Base-by-base conservation (phyloP, 2,888 invertebrate genomes). In the Elegia similella region DNA sequence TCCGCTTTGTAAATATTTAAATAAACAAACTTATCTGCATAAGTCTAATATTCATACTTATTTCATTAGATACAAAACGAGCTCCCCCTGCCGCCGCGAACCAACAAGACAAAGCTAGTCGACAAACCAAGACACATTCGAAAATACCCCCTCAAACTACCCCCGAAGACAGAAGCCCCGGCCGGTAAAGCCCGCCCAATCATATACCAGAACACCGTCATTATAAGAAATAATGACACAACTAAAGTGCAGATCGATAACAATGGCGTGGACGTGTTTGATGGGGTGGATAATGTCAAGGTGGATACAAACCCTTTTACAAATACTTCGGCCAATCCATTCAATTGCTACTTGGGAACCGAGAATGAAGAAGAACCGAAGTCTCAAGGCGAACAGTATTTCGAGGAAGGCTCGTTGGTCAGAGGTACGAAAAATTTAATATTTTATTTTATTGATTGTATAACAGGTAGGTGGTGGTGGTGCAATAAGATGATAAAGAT, bases 81-180 rank as follows among this genome's bases (percentile, higher is more conserved):
- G 15, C 66, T 89, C 1, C 88, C 88, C 0, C 67, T 90, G 1
- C 90, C 89, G 1, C 88, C 90, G 0, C 72, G 86, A 1, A 72
- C 76, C 0, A 78, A 69, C 1, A 88, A 89, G 52, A 82, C 86
- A 0, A 83, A 79, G 58, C 66, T 89, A 1, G 70, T 89, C 0
- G 86, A 90, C 65, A 86, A 83, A 54, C 86, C 86, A 0, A 74
- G 90, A 0, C 90, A 91, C 63, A 67, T 86, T 1, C 71, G 90
- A 7, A 86, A 84, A 58, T 76, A 89, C 58, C 90, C 90, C 0
- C 67, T 90, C 0, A 78, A 73, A 53, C 38, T 88, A 16, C 77
- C 80, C 0, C 58, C 62, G 6, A 59, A 58, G 2, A 38, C 23
- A 0, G 55, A 61, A 2, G 16, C 23, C 7, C 15, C 43, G 1